Evolutionary conservation across 2,113 vertebrate species (phyloP).

Genomic region (Heloderma charlesbogerti): DNA sequence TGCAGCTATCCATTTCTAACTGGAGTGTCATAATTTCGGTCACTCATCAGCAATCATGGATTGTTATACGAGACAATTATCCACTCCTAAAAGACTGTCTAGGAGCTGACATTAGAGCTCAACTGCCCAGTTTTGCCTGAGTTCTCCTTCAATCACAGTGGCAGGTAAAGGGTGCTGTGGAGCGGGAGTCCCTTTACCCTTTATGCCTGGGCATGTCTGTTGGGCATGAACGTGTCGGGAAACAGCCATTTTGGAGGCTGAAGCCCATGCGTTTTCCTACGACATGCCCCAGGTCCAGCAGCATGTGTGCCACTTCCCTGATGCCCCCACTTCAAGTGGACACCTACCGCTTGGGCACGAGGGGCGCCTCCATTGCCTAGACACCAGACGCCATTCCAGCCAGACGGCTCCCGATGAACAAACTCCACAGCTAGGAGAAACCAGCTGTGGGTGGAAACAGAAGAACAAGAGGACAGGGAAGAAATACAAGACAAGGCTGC

Average conservation of each 20-base stretch:
- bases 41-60: no score
- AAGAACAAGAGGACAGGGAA: not conserved
- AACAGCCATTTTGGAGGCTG: no score
- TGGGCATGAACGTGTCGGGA: no score
- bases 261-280: no score
- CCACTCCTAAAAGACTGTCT: not conserved
- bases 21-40: no score
- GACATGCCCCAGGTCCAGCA: no score
- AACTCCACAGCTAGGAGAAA: constrained; percentile 63
- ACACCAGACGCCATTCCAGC: constrained; percentile 53
- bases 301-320: no score
- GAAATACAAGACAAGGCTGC: fast-evolving
- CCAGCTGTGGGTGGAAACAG: not conserved
- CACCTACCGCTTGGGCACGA: not conserved
- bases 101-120: not conserved
- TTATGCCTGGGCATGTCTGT: not conserved
- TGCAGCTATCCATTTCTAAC: no score
- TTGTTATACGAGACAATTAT: no score
- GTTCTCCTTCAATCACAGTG: not conserved
- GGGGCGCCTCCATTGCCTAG: not conserved
- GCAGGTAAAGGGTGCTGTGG: not conserved
- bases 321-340: no score
- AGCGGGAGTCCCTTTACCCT: not conserved
- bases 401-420: constrained; percentile 44
- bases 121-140: not conserved